Percentiles rank a stretch among this genome's conserved stretches.
phyloP scores from a whole-genome alignment of 2,888 invertebrate genomes.

The Leuctra nigra region DNA sequence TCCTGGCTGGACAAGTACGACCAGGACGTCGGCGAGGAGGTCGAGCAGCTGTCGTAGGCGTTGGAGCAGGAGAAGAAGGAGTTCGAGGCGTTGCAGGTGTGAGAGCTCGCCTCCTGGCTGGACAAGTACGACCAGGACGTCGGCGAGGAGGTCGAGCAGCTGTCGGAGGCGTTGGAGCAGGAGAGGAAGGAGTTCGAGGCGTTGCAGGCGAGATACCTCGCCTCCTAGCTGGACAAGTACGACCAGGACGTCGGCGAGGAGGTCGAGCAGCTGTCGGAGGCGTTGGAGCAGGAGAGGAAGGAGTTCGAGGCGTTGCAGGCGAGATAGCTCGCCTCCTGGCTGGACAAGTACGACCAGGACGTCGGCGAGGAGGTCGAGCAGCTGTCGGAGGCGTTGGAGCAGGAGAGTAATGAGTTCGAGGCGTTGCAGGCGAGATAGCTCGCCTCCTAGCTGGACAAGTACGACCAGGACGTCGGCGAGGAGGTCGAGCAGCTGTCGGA shows the following conservation, averaged over 20 bases:
- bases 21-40: slow-evolving; percentile 50
- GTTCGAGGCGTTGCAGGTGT: slow-evolving; percentile 47
- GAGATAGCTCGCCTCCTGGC: slow-evolving; percentile 46
- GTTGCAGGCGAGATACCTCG: slow-evolving; percentile 41
- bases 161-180: slow-evolving; percentile 45
- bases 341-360: slow-evolving; percentile 53
- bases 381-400: too few species aligned
- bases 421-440: too few species aligned
- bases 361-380: slow-evolving; percentile 51
- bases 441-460: too few species aligned
- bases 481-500: too few species aligned
- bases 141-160: slow-evolving; percentile 49
- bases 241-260: too few species aligned
- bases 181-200: slow-evolving; percentile 43
- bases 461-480: too few species aligned
- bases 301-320: too few species aligned
- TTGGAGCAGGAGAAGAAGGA: slow-evolving; percentile 45
- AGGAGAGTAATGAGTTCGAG: too few species aligned
- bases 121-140: slow-evolving; percentile 54
- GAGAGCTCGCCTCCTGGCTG: slow-evolving; percentile 50
- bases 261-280: too few species aligned
- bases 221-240: too few species aligned
- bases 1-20: slow-evolving; percentile 56
- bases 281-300: too few species aligned
- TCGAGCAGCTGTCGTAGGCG: slow-evolving; percentile 46